These are phyloP conservation scores for Takifugu flavidus DNA, from an alignment of 2,113 vertebrate genomes.

Conservation along the genomic window DNA sequence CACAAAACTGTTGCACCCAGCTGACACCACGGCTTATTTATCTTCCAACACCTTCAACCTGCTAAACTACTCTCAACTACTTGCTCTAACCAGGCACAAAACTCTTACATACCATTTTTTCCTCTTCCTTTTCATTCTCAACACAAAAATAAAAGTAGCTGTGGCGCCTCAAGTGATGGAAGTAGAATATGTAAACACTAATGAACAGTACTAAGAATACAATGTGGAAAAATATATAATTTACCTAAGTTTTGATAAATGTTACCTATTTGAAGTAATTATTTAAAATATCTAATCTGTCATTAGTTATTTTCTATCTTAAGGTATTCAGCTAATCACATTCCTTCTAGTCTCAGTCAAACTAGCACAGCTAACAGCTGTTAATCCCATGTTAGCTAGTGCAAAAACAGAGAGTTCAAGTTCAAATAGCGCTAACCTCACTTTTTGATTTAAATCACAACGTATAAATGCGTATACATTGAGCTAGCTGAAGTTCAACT, in stretches of 20 bases:
- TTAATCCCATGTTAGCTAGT: not conserved
- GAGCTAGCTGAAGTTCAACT: too few species aligned
- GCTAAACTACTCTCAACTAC: constrained; percentile 14
- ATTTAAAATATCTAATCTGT: too few species aligned
- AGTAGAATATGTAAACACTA: constrained; percentile 1
- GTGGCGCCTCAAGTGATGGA: constrained; percentile 2
- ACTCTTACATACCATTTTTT: not conserved
- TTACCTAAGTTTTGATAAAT: not conserved
- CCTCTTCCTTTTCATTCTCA: constrained; percentile 1
- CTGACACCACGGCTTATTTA: not conserved
- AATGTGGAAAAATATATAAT: not conserved
- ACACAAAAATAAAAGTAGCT: constrained; percentile 9
- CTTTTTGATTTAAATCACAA: not conserved
- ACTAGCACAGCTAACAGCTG: not conserved
- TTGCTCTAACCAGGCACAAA: constrained; percentile 11
- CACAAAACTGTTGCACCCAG: too few species aligned
- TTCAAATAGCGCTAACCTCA: too few species aligned
- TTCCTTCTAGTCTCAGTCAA: not conserved
- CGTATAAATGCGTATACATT: too few species aligned
- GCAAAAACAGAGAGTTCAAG: not conserved
- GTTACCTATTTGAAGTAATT: too few species aligned
- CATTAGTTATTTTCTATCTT: too few species aligned
- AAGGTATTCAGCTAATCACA: too few species aligned
- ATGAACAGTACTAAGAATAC: not conserved
- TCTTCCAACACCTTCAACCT: constrained; percentile 18